phyloP scores from a whole-genome alignment of 2,888 invertebrate species.

The Eupithecia vulgata region DNA sequence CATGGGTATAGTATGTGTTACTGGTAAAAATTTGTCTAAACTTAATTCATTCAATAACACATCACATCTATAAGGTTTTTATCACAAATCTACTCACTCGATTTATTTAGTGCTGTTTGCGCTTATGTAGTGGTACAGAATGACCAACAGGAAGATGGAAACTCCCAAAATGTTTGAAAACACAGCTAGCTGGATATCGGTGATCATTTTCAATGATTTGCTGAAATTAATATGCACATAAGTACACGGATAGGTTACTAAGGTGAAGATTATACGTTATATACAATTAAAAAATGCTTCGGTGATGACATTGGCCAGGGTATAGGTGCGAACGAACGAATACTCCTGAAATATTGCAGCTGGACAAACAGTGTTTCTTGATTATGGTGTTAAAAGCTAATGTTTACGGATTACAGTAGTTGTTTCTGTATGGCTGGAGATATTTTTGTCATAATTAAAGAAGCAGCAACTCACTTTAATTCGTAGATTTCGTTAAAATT shows the following conservation, averaged over 20 bases:
- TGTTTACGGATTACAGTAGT: background rate
- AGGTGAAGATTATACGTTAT: background rate
- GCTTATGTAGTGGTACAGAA: slow-evolving; percentile 97
- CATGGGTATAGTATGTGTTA: too few relatives aligned
- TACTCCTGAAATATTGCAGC: background rate
- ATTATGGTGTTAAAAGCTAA: background rate
- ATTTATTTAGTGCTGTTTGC: slow-evolving; percentile 88
- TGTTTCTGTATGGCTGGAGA: background rate
- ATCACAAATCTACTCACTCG: slow-evolving; percentile 39
- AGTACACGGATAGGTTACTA: background rate
- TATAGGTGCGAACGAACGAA: background rate
- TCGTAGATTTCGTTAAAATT: background rate
- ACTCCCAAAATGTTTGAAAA: slow-evolving; percentile 98
- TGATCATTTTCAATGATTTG: slow-evolving; percentile 88
- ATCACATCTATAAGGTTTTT: too few relatives aligned
- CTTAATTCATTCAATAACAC: too few relatives aligned
- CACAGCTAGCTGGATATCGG: slow-evolving; percentile 97
- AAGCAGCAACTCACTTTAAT: slow-evolving; percentile 9
- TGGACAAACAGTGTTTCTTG: background rate
- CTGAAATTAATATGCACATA: slow-evolving; percentile 20
- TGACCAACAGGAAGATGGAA: slow-evolving; percentile 95
- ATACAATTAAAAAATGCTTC: background rate
- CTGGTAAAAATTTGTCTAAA: too few relatives aligned
- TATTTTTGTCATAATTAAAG: background rate
- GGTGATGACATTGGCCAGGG: background rate